Evolutionary conservation across 2,888 invertebrate species (phyloP), one percentile per base, ranked within the genome.

Genomic region (Eupithecia vulgata): DNA sequence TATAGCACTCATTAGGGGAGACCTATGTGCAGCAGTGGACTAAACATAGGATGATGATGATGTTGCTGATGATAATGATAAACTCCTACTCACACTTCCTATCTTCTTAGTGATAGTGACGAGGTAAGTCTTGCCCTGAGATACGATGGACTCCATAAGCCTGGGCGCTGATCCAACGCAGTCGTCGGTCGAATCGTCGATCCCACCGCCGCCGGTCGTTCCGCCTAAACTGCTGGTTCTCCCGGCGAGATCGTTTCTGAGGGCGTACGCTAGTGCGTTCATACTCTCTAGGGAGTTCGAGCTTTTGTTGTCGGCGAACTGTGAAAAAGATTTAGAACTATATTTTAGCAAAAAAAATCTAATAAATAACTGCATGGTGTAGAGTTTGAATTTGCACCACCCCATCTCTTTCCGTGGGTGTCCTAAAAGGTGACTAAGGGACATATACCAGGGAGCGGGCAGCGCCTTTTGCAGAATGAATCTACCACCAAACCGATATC

Each of bases 131-230:
- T 91, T 90, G 15, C 93, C 93, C 83, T 91, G 89, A 40, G 90
- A 90, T 65, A 92, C 89, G 73, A 94, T 93, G 81, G 91, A 91
- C 88, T 93, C 92, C 93, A 93, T 94, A 75, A 92, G 89, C 0
- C 91, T 75, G 1, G 93, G 93, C 79, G 89, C 89, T 70, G 84
- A 81, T 79, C 83, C 81, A 57, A 79, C 83, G 71, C 75, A 83
- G 76, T 87, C 87, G 75, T 84, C 89, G 0, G 73, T 76, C 13
- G 80, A 79, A 75, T 85, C 87, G 73, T 83, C 84, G 0, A 78
- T 68, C 30, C 72, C 81, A 52, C 73, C 82, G 65, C 72, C 81
- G 57, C 73, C 81, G 67, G 80, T 79, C 66, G 71, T 73, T 45
- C 82, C 78, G 72, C 78, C 79, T 67, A 77, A 78, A 69, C 82